Conservation (phyloP, 2,113 vertebrate genomes). For the Trichechus manatus region DNA sequence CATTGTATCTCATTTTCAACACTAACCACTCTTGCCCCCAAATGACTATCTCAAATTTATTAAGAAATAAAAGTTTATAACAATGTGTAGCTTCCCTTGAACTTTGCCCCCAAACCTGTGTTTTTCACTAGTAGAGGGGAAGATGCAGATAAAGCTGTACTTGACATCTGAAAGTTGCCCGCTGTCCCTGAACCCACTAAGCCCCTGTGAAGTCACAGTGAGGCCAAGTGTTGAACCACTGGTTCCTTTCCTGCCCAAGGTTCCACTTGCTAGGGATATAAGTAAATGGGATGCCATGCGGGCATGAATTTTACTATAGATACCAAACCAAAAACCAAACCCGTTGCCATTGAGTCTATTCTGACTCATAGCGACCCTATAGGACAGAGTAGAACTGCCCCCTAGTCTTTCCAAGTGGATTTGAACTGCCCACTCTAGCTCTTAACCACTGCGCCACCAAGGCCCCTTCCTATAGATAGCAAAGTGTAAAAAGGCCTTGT, state of each 20-base stretch:
- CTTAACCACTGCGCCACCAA: too few species aligned
- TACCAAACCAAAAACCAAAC: too few species aligned
- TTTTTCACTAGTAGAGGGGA: background rate
- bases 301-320: background rate
- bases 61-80: slow-evolving; percentile 12
- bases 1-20: slow-evolving; percentile 27
- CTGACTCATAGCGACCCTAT: too few species aligned
- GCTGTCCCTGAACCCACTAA: background rate
- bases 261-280: background rate
- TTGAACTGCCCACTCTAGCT: too few species aligned
- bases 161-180: background rate
- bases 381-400: too few species aligned
- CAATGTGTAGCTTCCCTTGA: background rate
- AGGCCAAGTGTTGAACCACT: background rate
- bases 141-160: background rate
- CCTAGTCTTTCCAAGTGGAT: too few species aligned
- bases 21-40: background rate
- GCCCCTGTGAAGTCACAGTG: background rate
- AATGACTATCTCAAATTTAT: background rate
- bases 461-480: too few species aligned
- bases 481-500: background rate
- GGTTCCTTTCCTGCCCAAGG: background rate
- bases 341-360: too few species aligned
- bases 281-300: background rate
- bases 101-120: background rate